phyloP scores from a whole-genome alignment of 2,113 vertebrate species.

The Ciconia boyciana region DNA sequence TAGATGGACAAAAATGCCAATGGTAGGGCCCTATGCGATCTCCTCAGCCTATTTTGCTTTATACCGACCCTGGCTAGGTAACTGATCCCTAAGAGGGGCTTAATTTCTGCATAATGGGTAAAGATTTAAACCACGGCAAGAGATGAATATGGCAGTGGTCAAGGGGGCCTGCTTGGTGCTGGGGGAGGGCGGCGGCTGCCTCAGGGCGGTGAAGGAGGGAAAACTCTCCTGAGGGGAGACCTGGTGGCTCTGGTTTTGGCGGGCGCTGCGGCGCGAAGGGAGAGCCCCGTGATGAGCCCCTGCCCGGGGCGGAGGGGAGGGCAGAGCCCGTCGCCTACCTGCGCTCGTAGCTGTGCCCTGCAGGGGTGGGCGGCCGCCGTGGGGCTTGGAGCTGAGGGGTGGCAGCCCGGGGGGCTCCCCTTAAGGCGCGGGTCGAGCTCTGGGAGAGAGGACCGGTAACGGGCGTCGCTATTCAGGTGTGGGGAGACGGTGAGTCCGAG shows the following conservation, averaged over 20 bases:
- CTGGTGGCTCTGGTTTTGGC: not conserved
- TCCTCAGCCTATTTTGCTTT: not conserved
- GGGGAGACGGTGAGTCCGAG: not conserved
- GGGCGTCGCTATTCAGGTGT: not conserved
- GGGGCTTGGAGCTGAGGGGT: not conserved
- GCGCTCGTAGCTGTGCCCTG: not conserved
- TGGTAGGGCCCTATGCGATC: fast-evolving
- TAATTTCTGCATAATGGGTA: not conserved
- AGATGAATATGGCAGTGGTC: fast-evolving
- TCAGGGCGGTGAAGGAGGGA: not conserved
- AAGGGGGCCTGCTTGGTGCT: not conserved
- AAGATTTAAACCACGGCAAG: not conserved
- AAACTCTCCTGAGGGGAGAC: not conserved
- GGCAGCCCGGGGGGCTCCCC: not conserved
- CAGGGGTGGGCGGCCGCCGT: not conserved
- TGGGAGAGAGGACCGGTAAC: not conserved
- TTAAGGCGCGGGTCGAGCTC: not conserved
- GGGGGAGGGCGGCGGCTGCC: not conserved
- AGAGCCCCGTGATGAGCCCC: not conserved
- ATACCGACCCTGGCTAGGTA: not conserved
- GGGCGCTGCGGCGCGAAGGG: not conserved
- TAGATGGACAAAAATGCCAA: not conserved
- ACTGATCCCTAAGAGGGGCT: not conserved
- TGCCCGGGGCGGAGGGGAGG: too few relatives aligned
- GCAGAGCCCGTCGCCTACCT: not conserved